Evolutionary conservation across 2,113 vertebrate species (phyloP), one percentile per base, ranked within the genome.

Genomic region (Centropus unirufus): DNA sequence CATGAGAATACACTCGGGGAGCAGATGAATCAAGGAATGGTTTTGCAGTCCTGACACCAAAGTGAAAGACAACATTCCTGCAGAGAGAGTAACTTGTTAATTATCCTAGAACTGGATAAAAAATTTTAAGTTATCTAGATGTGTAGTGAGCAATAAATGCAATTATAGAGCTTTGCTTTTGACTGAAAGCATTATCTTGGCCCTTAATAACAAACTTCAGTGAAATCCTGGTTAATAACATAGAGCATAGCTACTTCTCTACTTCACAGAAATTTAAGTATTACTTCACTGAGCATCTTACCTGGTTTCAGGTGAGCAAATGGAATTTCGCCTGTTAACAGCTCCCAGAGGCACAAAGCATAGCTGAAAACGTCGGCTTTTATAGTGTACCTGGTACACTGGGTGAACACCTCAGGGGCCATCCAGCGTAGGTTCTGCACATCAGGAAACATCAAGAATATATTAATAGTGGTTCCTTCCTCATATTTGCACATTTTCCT

Each of bases 311-410:
- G 98, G 93, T 99, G 99, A 73, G 99, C 98, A 18, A 99, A 99
- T 1, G 99, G 99, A 29, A 99, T 98, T 93, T 99, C 99, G 5
- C 99, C 98, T 0, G 99, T 99, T 5, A 99, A 85, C 62, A 99
- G 98, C 94, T 99, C 99, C 99, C 99, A 99, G 83, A 99, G 98
- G 97, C 99, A 99, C 92, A 99, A 97, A 4, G 99, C 98, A 0
- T 99, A 99, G 97, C 99, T 99, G 98, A 99, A 99, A 92, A 99
- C 98, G 8, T 99, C 99, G 0, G 99, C 99, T 93, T 99, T 99
- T 95, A 99, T 98, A 1, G 99, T 99, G 96, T 99, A 99, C 36
- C 99, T 98, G 0, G 99, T 99, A 24, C 99, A 99, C 96, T 99
- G 99, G 1, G 98, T 99, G 97, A 99, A 99, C 75, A 99, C 98